phyloP scores from a whole-genome alignment of 2,113 vertebrate genomes.

The Lontra canadensis region DNA sequence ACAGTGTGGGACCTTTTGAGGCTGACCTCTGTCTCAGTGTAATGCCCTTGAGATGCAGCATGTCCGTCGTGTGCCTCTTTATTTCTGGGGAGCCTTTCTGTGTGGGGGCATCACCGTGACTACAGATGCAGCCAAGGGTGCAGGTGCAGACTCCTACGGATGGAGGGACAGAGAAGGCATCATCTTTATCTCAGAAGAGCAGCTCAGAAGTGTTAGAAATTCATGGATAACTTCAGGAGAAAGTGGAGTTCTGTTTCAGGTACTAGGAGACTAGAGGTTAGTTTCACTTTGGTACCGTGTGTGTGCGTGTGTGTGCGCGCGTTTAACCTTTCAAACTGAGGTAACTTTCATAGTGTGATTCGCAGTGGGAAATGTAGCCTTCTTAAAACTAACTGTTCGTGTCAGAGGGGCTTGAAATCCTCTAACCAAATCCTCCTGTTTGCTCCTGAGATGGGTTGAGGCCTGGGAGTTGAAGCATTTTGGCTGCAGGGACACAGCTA shows the following conservation, averaged over 20 bases:
- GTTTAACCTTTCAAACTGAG: neutral
- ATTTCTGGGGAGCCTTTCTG: neutral
- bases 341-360: neutral
- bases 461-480: neutral
- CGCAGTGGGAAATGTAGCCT: neutral
- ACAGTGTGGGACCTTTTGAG: rapidly evolving
- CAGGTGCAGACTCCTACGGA: rapidly evolving
- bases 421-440: neutral
- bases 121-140: rapidly evolving
- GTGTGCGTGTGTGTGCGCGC: rapidly evolving
- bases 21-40: neutral
- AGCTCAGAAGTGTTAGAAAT: neutral
- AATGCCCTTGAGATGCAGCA: neutral
- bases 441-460: neutral
- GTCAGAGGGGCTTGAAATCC: neutral
- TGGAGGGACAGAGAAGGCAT: neutral
- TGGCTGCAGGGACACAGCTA: neutral
- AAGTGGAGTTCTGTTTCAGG: neutral
- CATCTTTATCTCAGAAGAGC: neutral
- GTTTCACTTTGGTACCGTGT: neutral
- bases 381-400: neutral
- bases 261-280: neutral
- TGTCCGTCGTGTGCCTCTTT: rapidly evolving
- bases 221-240: neutral
- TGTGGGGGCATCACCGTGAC: neutral